These are phyloP conservation scores for Ophion slaviceki DNA, from an alignment of 2,888 invertebrate species.

Conservation along the genomic window DNA sequence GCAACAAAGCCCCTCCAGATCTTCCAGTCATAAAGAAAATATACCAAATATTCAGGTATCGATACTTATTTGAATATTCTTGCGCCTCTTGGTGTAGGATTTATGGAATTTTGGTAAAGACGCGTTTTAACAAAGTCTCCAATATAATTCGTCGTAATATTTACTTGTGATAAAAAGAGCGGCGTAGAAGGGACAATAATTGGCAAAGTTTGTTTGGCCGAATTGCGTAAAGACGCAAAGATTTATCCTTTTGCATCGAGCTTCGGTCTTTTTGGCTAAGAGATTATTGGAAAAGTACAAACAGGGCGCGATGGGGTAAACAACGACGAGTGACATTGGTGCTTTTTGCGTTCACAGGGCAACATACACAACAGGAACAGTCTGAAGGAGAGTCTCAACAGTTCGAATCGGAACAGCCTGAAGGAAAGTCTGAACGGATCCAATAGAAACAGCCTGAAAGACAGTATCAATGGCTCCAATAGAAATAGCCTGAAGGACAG, in stretches of 20 bases:
- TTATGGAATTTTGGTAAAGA: neutral
- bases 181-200: neutral
- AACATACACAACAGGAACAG: conserved; percentile 81
- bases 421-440: conserved; percentile 82
- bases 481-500: conserved; percentile 85
- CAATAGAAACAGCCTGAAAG: conserved; percentile 81
- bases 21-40: conserved; percentile 83
- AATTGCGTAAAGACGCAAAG: no score
- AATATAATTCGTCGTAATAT: neutral
- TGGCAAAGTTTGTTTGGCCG: no score
- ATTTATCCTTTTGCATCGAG: no score
- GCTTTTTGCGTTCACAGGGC: conserved; percentile 73
- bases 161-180: no score
- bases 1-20: conserved; percentile 86
- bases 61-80: neutral
- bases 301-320: no score
- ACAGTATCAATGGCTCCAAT: conserved; percentile 82
- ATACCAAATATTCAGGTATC: conserved; percentile 82
- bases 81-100: neutral
- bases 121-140: neutral
- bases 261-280: no score
- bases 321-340: no score
- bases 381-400: conserved; percentile 80
- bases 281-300: no score
- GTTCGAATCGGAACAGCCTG: conserved; percentile 81